Conservation (phyloP, 2,888 invertebrate species). For the Himalopsyche kuldschensis region DNA sequence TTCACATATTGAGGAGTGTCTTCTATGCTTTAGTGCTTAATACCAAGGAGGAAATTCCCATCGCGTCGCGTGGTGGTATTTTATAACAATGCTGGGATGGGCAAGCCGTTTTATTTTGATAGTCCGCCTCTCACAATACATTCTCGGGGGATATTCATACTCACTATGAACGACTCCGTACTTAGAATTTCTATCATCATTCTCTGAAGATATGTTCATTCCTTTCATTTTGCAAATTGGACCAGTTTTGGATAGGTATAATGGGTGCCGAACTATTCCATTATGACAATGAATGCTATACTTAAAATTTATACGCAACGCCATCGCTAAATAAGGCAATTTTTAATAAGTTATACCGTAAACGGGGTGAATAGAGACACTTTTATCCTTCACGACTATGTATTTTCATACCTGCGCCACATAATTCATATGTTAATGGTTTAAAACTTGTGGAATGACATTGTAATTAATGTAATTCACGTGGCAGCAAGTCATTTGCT, state of each 20-base stretch:
- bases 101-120: conserved; percentile 16
- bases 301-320: too few species aligned
- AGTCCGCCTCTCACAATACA: neutral
- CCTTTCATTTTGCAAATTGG: neutral
- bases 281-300: too few species aligned
- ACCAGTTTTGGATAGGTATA: neutral
- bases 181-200: neutral
- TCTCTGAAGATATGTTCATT: neutral
- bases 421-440: too few species aligned
- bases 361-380: too few species aligned
- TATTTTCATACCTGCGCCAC: too few species aligned
- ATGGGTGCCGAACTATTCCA: too few species aligned
- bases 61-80: conserved; percentile 15
- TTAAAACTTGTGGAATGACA: too few species aligned
- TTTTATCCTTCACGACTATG: too few species aligned
- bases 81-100: conserved; percentile 11
- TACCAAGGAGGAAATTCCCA: conserved; percentile 15
- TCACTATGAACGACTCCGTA: neutral
- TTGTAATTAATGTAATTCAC: too few species aligned
- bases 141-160: neutral
- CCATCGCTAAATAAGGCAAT: too few species aligned
- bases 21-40: neutral
- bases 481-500: too few species aligned
- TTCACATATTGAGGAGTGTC: conserved; percentile 3
- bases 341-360: too few species aligned